Percentiles rank a stretch among this genome's conserved stretches.
Evolutionary conservation across 2,113 vertebrate species (phyloP).

Genomic region (Puffinus mauretanicus): DNA sequence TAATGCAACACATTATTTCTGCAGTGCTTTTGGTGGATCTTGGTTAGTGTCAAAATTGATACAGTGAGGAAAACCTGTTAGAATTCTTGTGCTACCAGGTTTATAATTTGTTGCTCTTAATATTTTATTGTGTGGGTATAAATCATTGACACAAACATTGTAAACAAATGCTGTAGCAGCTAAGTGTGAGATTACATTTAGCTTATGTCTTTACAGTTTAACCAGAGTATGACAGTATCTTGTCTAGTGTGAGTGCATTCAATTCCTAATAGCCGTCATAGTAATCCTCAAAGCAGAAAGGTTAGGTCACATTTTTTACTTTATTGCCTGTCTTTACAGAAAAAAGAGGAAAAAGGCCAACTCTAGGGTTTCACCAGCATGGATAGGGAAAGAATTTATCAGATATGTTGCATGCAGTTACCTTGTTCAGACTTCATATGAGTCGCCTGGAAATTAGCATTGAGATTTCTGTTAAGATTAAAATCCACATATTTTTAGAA

Average conservation of each 20-base stretch:
- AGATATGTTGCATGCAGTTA: not conserved
- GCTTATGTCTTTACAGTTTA: not conserved
- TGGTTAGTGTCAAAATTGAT: not conserved
- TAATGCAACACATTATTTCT: conserved; percentile 15
- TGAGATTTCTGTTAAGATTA: not conserved
- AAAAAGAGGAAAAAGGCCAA: not conserved
- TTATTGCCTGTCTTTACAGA: not conserved
- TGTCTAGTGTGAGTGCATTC: not conserved
- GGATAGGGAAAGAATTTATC: not conserved
- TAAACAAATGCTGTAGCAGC: conserved; percentile 20
- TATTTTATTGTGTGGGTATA: conserved; percentile 50
- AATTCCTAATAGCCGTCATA: not conserved
- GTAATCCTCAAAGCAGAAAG: not conserved
- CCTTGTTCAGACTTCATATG: not conserved
- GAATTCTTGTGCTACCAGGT: conserved; percentile 4
- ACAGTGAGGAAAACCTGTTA: conserved; percentile 1
- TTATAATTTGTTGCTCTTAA: conserved; percentile 53
- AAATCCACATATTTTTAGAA: not conserved
- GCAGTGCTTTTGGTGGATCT: not conserved
- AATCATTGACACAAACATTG: conserved; percentile 17
- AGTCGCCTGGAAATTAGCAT: not conserved
- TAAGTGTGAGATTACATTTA: not conserved
- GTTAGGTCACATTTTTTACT: not conserved
- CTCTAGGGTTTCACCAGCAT: not conserved
- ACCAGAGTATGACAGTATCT: not conserved